Evolutionary conservation across 2,888 invertebrate species (phyloP).

Genomic region (Idaea dimidiata): DNA sequence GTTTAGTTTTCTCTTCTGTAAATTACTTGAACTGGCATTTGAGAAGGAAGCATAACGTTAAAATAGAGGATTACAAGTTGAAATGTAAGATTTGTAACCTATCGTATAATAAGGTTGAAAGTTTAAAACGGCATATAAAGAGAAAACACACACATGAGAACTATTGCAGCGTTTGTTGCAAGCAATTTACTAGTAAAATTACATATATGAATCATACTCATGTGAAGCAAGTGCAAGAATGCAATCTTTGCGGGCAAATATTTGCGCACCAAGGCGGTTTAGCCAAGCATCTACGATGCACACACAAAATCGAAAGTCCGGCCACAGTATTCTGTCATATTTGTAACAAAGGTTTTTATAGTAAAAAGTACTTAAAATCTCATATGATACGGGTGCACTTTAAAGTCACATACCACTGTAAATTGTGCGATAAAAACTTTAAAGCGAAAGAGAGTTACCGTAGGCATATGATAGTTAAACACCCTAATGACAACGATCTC

Average conservation of each 20-base stretch:
- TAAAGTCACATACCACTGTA: constrained; percentile 64
- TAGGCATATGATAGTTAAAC: constrained; percentile 62
- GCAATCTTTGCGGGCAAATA: constrained; percentile 62
- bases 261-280: constrained; percentile 64
- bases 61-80: constrained; percentile 60
- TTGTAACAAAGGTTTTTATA: constrained; percentile 66
- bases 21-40: constrained; percentile 68
- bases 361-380: constrained; percentile 61
- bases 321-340: constrained; percentile 62
- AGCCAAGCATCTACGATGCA: constrained; percentile 64
- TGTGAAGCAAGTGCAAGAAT: constrained; percentile 58
- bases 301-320: constrained; percentile 60
- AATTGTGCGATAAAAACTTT: constrained; percentile 59
- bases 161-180: constrained; percentile 63
- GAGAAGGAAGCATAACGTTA: constrained; percentile 67
- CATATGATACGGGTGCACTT: constrained; percentile 68
- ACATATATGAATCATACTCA: constrained; percentile 63
- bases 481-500: constrained; percentile 35
- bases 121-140: constrained; percentile 65
- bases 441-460: constrained; percentile 68
- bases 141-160: constrained; percentile 65
- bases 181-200: constrained; percentile 61
- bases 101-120: constrained; percentile 73
- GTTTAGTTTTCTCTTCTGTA: constrained; percentile 62
- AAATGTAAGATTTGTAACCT: constrained; percentile 69